Conservation (phyloP, 2,113 vertebrate genomes). For the Macaca mulatta region DNA sequence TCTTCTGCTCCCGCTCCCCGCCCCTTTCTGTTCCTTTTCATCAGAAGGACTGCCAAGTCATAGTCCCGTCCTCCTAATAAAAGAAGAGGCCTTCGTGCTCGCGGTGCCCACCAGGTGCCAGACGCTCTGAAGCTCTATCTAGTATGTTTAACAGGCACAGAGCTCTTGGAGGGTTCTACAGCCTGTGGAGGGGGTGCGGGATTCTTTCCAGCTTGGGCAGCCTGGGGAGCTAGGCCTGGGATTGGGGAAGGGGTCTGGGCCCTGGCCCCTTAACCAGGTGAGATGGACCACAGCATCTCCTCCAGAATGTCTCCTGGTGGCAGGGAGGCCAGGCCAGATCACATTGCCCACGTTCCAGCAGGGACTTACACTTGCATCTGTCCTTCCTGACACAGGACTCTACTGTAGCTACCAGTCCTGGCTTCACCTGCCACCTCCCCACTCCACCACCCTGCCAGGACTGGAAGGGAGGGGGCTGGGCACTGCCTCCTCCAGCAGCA, state of each 20-base stretch:
- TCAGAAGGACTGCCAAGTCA: not conserved
- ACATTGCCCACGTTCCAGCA: not conserved
- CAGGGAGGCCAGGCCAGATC: not conserved
- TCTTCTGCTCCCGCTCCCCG: not conserved
- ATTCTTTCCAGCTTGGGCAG: not conserved
- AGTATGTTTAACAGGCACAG: not conserved
- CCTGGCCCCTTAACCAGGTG: not conserved
- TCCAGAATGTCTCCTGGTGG: not conserved
- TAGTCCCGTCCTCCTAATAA: not conserved
- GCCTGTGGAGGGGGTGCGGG: accelerated
- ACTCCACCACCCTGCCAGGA: too few relatives aligned
- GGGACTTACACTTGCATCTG: not conserved
- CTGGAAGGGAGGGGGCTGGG: accelerated
- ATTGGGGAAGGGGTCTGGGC: not conserved
- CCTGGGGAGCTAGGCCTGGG: not conserved
- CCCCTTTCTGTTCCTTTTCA: not conserved
- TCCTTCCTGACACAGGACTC: not conserved
- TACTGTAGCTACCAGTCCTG: not conserved
- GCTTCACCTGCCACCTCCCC: too few relatives aligned
- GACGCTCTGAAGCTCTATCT: not conserved
- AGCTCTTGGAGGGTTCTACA: not conserved
- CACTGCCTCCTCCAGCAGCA: not conserved
- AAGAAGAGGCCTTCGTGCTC: not conserved
- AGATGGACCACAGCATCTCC: not conserved
- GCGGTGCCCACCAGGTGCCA: not conserved